Base-by-base conservation (phyloP, 2,888 invertebrate genomes). In the Tenthredo amoena region DNA sequence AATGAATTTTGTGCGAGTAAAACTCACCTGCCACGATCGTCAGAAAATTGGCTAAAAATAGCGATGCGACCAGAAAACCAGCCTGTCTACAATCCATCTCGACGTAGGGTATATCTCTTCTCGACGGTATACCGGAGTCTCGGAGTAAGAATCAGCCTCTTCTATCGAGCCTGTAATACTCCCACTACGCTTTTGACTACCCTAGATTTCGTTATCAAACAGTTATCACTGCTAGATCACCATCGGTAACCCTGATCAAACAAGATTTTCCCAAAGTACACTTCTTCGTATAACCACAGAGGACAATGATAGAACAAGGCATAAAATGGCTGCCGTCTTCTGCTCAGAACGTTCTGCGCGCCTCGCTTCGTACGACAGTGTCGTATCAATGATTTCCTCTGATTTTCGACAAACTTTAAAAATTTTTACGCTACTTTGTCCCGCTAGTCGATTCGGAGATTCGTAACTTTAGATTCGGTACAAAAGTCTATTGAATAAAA, bases 21-120 rank as follows among this genome's bases (percentile, higher is more conserved):
- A 83, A 89, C 92, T 93, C 91, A 93, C 93, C 93, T 91, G 92
- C 92, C 87, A 91, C 90, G 89, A 91, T 90, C 88, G 89, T 91
- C 89, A 92, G 90, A 91, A 90, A 90, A 90, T 91, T 89, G 87
- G 92, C 93, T 92, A 93, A 92, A 92, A 91, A 93, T 92, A 93
- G 93, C 92, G 92, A 88, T 86, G 90, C 90, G 89, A 92, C 90
- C 89, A 91, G 90, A 89, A 91, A 89, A 90, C 89, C 90, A 90
- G 88, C 87, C 89, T 88, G 90, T 85, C 89, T 91, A 90, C 18
- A 55, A 55, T 92, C 91, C 93, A 93, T 93, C 89, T 90, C 89
- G 90, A 87, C 87, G 89, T 18, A n/a, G 31, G 12, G 26, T 50
- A n/a, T 37, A 62, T 47, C n/a, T 82, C 5, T 34, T 47, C 43